These are phyloP conservation scores for Xestobium rufovillosum DNA, from an alignment of 2,888 invertebrate species.

Conservation along the genomic window DNA sequence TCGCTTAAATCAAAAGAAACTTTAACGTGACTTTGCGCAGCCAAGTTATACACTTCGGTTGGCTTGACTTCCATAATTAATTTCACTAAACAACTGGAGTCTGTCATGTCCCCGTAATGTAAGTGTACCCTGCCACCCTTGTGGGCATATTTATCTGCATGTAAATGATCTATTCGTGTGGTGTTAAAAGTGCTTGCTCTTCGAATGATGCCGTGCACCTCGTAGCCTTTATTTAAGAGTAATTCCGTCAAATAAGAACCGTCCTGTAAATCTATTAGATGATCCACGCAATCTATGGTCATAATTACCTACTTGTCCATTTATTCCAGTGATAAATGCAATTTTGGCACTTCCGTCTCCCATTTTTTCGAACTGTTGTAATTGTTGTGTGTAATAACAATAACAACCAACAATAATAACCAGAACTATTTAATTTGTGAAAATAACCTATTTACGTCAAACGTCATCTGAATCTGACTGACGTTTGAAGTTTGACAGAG, in stretches of 20 bases:
- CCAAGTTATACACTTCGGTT: constrained; percentile 94
- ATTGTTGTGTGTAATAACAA: too few species aligned
- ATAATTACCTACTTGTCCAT: constrained; percentile 75
- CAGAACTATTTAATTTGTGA: too few species aligned
- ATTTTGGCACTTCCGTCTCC: too few species aligned
- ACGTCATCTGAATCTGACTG: too few species aligned
- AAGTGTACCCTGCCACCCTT: constrained; percentile 83
- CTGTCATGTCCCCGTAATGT: constrained; percentile 98
- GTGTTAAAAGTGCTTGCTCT: constrained; percentile 96
- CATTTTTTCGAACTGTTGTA: too few species aligned
- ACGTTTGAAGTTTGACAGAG: too few species aligned
- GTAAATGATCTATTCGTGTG: constrained; percentile 89
- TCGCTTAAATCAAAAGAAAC: constrained; percentile 98
- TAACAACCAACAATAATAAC: too few species aligned
- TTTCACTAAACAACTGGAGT: constrained; percentile 89
- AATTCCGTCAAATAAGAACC: constrained; percentile 97
- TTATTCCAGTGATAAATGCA: constrained; percentile 93
- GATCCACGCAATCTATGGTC: not conserved
- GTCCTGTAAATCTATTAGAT: constrained; percentile 57
- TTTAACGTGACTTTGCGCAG: constrained; percentile 98
- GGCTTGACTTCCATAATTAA: constrained; percentile 72
- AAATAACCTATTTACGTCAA: too few species aligned
- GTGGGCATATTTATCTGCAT: constrained; percentile 84
- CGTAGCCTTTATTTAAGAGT: constrained; percentile 83
- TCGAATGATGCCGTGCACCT: constrained; percentile 92